A percentile compares a stretch with the other conserved stretches of the same genome.
Conservation (phyloP, 2,113 vertebrate species). For the Pterocles gutturalis region DNA sequence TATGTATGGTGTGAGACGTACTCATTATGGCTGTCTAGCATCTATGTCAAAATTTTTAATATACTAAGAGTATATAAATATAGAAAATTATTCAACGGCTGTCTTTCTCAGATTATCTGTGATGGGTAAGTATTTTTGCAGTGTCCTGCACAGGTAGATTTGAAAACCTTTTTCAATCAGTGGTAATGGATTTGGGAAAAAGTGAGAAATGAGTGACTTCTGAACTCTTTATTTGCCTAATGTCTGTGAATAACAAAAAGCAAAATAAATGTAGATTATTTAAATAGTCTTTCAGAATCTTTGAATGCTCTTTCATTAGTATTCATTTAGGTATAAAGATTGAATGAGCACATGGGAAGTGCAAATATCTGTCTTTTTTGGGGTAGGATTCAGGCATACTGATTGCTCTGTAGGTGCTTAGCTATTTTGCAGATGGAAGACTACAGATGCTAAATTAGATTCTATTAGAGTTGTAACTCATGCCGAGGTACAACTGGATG, state of each 20-base stretch:
- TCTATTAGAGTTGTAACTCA: not conserved
- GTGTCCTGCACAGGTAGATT: not conserved
- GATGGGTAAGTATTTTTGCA: not conserved
- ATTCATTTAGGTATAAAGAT: not conserved
- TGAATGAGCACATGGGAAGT: not conserved
- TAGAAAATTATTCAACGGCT: not conserved
- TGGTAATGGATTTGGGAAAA: not conserved
- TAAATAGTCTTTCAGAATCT: not conserved
- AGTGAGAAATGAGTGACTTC: not conserved
- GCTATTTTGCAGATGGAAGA: not conserved
- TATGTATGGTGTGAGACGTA: not conserved
- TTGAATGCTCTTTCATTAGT: not conserved
- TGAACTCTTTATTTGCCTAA: not conserved
- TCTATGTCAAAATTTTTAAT: not conserved
- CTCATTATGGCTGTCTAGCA: not conserved
- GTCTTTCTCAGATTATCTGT: not conserved
- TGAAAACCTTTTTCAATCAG: not conserved
- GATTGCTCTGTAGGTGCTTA: not conserved
- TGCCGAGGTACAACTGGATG: not conserved
- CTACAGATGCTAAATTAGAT: not conserved
- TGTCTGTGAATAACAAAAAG: not conserved
- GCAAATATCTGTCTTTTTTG: not conserved
- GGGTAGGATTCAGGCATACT: not conserved
- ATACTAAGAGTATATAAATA: not conserved
- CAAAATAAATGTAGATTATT: not conserved